Base-by-base conservation (phyloP, 2,888 invertebrate genomes). In the Scaptomyza tumidula region DNA sequence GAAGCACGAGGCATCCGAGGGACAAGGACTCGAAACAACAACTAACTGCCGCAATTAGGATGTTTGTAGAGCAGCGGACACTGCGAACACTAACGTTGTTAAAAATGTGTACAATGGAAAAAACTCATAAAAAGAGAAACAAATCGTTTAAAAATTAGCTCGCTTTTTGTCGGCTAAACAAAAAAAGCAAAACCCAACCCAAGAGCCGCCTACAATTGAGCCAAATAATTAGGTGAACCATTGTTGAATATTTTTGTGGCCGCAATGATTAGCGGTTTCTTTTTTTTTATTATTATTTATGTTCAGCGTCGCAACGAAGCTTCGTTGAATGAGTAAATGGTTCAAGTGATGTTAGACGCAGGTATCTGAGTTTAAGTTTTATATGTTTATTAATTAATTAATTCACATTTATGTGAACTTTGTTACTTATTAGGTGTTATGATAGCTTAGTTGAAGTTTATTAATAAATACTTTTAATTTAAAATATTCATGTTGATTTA, bases 81-180 rank as follows among this genome's bases (percentile, higher is more conserved):
- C 49, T 19, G 67, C 53, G 62, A 41, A 44, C 69, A 72, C 49
- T 10, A 41, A 44, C 69, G 71, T 48, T 10, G 58, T 11, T 62
- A 61, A 74, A 73, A 71, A 44, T 52, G 67, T 29, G 43, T 33
- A 82, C 75, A 74, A 72, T 76, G 66, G 76, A 72, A 80, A 86
- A 88, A 83, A 83, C 71, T 83, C 86, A 88, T 89, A 89, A 88
- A 88, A 87, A 88, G 88, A 81, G 86, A 70, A 86, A 84, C 84
- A 71, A 89, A 86, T 76, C 77, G 80, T 78, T 74, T 75, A 82
- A 85, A 89, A 86, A 86, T 80, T 89, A 71, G 73, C 70, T 79
- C 77, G 74, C 78, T 88, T 87, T 88, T 86, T 87, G 88, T 80
- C 61, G 43, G 7, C n/a, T 24, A 49, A 13, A 52, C 70, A 82